These are phyloP conservation scores for Argya squamiceps DNA, from an alignment of 2,797 vertebrate genomes.

Conservation along the genomic window DNA sequence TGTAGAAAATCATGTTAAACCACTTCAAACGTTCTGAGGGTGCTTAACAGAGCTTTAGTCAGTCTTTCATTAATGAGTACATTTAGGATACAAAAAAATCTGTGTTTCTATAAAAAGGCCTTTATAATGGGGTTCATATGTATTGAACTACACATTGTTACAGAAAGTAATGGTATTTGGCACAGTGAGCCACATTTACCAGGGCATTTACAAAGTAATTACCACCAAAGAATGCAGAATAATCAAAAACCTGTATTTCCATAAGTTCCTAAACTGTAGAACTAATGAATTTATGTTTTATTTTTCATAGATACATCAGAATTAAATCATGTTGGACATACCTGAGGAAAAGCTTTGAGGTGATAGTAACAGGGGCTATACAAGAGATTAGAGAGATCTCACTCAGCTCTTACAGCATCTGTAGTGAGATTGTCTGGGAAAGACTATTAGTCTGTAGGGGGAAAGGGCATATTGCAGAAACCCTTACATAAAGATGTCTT, in stretches of 20 bases:
- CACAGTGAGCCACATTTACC: not conserved
- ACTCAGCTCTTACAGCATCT: not conserved
- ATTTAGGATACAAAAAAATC: not conserved
- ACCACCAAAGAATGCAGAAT: not conserved
- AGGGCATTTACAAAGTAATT: not conserved
- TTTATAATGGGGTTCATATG: not conserved
- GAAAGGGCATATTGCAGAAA: not conserved
- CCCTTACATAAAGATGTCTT: not conserved
- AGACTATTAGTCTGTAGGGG: not conserved
- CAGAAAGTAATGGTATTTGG: not conserved
- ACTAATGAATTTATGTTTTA: not conserved
- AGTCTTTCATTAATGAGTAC: not conserved
- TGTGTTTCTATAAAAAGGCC: not conserved
- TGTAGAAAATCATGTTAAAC: not conserved
- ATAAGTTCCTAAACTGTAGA: not conserved
- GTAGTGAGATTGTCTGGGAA: not conserved
- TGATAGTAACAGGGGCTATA: not conserved
- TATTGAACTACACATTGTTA: fast-evolving
- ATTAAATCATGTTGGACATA: not conserved
- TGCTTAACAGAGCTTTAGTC: not conserved
- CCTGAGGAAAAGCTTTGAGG: not conserved
- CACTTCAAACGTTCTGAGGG: not conserved
- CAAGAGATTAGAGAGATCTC: not conserved
- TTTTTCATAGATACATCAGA: not conserved
- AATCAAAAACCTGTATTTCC: not conserved